phyloP scores from a whole-genome alignment of 1,140 invertebrate genomes.

The Druon quercuslanigerum region DNA sequence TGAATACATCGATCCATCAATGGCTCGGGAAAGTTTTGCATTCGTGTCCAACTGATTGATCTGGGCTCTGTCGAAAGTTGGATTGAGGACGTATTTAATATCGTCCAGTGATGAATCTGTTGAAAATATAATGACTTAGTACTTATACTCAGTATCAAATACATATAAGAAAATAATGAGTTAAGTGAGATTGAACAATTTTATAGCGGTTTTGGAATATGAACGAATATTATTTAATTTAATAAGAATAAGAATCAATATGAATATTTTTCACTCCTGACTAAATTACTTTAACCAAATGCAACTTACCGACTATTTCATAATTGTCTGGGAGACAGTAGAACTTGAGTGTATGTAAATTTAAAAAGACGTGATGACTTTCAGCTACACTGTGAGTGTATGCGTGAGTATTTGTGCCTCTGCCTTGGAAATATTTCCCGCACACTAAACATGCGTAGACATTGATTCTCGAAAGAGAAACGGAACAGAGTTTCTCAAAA shows the following conservation, averaged over 20 bases:
- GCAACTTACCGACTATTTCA: conserved; percentile 93
- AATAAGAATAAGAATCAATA: no score
- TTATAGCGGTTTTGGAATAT: no score
- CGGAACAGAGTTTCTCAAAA: conserved; percentile 99
- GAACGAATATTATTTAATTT: no score
- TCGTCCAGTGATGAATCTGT: conserved; percentile 97
- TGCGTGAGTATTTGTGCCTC: conserved; percentile 98
- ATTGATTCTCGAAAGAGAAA: conserved; percentile 98
- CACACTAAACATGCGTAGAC: conserved; percentile 99
- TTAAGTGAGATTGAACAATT: no score
- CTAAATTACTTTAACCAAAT: conserved; percentile 32
- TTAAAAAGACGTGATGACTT: conserved; percentile 98
- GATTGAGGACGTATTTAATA: conserved; percentile 99
- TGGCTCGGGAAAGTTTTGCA: conserved; percentile 93
- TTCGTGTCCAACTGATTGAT: conserved; percentile 88
- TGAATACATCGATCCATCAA: conserved; percentile 97
- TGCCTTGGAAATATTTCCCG: conserved; percentile 99
- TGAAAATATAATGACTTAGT: conserved; percentile 55
- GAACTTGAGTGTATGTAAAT: conserved; percentile 97
- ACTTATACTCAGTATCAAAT: no score
- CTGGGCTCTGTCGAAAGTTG: conserved; percentile 91
- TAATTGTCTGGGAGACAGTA: conserved; percentile 99
- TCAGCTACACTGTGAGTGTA: conserved; percentile 98
- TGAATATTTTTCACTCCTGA: no score
- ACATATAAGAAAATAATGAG: no score